Evolutionary conservation across 2,113 vertebrate genomes (phyloP).

Genomic region (Phyllostomus discolor): DNA sequence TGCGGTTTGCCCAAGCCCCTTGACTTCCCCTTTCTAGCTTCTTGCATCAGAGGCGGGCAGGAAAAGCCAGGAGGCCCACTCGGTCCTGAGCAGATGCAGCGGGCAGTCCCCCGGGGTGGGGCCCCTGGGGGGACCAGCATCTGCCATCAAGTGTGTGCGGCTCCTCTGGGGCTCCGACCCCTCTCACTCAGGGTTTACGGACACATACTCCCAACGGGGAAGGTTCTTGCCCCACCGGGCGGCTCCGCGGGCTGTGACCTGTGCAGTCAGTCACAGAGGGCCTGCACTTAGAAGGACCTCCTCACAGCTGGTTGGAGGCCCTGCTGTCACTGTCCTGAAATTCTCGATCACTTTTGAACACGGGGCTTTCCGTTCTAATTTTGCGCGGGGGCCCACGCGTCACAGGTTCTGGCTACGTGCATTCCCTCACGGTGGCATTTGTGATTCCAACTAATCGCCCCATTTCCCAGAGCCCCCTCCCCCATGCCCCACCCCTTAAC

Average conservation of each 20-base stretch:
- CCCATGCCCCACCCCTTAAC: background rate
- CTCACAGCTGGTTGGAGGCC: background rate
- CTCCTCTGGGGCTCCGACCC: background rate
- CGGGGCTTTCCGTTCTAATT: too few relatives aligned
- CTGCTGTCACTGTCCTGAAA: background rate
- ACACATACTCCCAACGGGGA: background rate
- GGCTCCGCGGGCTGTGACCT: background rate
- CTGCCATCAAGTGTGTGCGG: too few relatives aligned
- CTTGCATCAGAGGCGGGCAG: background rate
- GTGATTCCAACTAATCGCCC: background rate
- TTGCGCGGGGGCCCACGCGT: background rate
- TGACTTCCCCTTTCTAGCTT: background rate
- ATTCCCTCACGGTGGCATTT: background rate
- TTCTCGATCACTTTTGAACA: background rate
- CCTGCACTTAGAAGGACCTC: background rate
- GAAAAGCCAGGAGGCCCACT: background rate
- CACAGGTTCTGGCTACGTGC: background rate
- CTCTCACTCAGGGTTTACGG: background rate
- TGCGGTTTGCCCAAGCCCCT: background rate
- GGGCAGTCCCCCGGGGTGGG: background rate
- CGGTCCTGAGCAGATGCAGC: background rate
- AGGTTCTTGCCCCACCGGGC: background rate
- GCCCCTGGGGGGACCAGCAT: background rate
- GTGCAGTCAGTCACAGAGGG: accelerated
- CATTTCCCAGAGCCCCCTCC: background rate